These are phyloP conservation scores for Cantharis rufa DNA, from an alignment of 2,888 invertebrate species.

Conservation along the genomic window DNA sequence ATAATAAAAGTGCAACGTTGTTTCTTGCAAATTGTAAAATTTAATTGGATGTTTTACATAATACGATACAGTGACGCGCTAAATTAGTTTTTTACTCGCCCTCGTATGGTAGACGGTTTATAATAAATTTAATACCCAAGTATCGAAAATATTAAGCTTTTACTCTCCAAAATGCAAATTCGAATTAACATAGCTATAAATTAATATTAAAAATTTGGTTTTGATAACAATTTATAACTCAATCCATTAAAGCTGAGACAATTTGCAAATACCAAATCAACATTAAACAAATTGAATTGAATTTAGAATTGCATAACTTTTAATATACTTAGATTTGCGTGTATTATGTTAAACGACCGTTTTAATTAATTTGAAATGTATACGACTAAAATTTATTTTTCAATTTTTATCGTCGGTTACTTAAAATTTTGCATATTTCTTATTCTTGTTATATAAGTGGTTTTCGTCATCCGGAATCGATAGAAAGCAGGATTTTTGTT, in stretches of 20 bases:
- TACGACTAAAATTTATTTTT: neutral
- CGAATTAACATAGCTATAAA: neutral
- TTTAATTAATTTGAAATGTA: neutral
- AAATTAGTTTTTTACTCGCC: neutral
- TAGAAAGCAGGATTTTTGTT: conserved; percentile 13
- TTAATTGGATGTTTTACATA: neutral
- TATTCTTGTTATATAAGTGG: conserved; percentile 2
- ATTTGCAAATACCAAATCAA: neutral
- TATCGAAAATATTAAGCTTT: neutral
- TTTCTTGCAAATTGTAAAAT: neutral
- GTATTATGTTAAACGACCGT: neutral
- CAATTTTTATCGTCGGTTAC: neutral
- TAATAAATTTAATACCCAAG: neutral
- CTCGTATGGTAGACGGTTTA: neutral
- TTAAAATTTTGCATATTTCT: neutral
- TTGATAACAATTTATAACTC: neutral
- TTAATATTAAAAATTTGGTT: neutral
- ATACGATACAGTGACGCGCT: neutral
- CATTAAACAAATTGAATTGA: neutral
- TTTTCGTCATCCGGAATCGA: conserved; percentile 9
- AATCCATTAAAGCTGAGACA: neutral
- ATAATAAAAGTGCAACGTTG: neutral
- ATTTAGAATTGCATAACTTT: neutral
- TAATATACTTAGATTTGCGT: neutral
- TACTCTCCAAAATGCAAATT: neutral